phyloP scores from a whole-genome alignment of 1,140 invertebrate species.

The Penaeus japonicus region DNA sequence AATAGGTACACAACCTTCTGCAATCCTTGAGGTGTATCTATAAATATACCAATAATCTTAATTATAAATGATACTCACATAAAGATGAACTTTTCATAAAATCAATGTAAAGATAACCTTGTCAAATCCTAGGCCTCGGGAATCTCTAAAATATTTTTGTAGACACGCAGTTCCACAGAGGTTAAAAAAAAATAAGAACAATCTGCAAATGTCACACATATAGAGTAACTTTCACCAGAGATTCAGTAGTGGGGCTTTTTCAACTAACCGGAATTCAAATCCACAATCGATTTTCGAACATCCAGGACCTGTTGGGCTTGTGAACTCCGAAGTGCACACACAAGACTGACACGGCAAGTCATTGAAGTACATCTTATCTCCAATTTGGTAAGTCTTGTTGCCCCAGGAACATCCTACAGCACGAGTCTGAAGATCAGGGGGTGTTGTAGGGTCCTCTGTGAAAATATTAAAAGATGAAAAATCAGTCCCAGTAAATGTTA shows the following conservation, averaged over 20 bases:
- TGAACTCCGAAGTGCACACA: constrained; percentile 32
- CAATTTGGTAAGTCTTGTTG: constrained; percentile 30
- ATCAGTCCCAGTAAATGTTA: too few relatives aligned
- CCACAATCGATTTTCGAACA: constrained; percentile 41
- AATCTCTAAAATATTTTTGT: too few relatives aligned
- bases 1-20: constrained; percentile 28
- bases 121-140: too few relatives aligned
- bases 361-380: constrained; percentile 44
- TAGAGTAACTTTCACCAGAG: too few relatives aligned
- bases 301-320: constrained; percentile 13
- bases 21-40: background rate
- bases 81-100: too few relatives aligned
- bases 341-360: constrained; percentile 38
- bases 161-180: too few relatives aligned
- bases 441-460: constrained; percentile 5
- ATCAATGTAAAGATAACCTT: too few relatives aligned
- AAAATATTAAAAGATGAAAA: background rate
- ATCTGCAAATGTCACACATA: too few relatives aligned
- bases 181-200: too few relatives aligned
- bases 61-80: too few relatives aligned
- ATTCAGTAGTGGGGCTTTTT: background rate
- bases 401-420: constrained; percentile 6
- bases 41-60: background rate
- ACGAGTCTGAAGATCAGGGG: constrained; percentile 1
- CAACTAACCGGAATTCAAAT: constrained; percentile 40